phyloP scores from a whole-genome alignment of 2,888 invertebrate genomes.

The Drosophila aldrichi region DNA sequence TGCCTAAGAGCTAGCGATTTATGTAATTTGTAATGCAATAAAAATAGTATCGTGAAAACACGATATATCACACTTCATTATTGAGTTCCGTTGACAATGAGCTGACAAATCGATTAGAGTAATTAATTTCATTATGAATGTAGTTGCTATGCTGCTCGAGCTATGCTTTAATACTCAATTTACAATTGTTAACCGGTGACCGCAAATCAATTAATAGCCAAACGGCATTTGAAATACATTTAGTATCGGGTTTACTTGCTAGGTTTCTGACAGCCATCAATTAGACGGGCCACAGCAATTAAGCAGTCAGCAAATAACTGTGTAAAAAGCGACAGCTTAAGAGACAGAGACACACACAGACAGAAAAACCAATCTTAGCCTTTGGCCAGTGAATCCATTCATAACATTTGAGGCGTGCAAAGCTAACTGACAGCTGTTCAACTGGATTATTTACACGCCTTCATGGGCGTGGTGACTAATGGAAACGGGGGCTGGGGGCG shows the following conservation, averaged over 20 bases:
- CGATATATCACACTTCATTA: not conserved
- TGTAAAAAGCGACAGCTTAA: constrained; percentile 31
- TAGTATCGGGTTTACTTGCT: constrained; percentile 3
- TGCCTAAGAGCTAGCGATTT: not conserved
- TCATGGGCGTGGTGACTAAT: not conserved
- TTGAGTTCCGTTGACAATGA: not conserved
- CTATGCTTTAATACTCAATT: not conserved
- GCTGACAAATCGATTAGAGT: not conserved
- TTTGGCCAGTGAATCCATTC: constrained; percentile 18
- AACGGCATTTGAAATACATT: constrained; percentile 21
- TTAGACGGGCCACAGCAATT: constrained; percentile 31
- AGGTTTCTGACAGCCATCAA: constrained; percentile 19
- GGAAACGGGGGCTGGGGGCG: not conserved
- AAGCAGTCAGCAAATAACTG: constrained; percentile 24
- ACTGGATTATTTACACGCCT: constrained; percentile 19
- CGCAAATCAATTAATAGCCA: constrained; percentile 58
- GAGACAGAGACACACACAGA: constrained; percentile 6
- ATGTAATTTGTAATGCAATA: constrained; percentile 9
- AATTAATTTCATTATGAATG: constrained; percentile 12
- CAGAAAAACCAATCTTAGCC: constrained; percentile 17
- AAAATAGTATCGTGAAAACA: not conserved
- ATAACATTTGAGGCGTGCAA: constrained; percentile 27
- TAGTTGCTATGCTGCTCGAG: not conserved
- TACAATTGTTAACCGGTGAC: constrained; percentile 20
- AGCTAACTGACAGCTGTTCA: constrained; percentile 15